Evolutionary conservation across 2,797 vertebrate genomes (phyloP).

Genomic region (Somateria mollissima): DNA sequence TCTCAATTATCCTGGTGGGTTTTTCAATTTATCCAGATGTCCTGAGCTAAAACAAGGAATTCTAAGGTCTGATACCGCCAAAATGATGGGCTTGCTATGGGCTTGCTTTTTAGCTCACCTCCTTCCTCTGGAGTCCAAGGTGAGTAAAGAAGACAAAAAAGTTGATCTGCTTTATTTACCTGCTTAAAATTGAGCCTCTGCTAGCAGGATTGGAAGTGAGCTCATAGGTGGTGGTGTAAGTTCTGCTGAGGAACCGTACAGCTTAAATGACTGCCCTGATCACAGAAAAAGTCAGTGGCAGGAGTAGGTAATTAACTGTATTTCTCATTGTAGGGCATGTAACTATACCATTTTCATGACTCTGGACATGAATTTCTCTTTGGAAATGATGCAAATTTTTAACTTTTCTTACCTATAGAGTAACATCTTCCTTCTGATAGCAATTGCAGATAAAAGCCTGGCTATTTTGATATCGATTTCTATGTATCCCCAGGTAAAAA

Average conservation of each 20-base stretch:
- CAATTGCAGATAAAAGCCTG: not conserved
- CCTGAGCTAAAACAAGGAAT: not conserved
- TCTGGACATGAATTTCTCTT: not conserved
- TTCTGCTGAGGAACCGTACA: not conserved
- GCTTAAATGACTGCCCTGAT: rapidly evolving
- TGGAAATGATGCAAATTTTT: not conserved
- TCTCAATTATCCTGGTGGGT: not conserved
- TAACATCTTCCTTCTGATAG: not conserved
- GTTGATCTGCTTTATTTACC: not conserved
- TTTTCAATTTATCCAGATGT: not conserved
- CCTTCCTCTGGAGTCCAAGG: not conserved
- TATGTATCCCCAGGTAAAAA: not conserved
- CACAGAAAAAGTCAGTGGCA: not conserved
- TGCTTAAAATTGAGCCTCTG: not conserved
- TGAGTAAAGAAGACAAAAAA: not conserved
- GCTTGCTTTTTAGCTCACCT: not conserved
- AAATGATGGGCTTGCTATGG: not conserved
- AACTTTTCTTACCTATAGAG: not conserved
- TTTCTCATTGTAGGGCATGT: not conserved
- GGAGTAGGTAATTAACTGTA: not conserved
- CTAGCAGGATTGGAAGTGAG: not conserved
- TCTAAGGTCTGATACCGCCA: not conserved
- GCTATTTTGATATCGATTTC: not conserved
- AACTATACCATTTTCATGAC: not conserved
- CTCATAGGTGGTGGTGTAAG: not conserved